Conservation (phyloP, 1,140 invertebrate genomes). For the Drosophila azteca region DNA sequence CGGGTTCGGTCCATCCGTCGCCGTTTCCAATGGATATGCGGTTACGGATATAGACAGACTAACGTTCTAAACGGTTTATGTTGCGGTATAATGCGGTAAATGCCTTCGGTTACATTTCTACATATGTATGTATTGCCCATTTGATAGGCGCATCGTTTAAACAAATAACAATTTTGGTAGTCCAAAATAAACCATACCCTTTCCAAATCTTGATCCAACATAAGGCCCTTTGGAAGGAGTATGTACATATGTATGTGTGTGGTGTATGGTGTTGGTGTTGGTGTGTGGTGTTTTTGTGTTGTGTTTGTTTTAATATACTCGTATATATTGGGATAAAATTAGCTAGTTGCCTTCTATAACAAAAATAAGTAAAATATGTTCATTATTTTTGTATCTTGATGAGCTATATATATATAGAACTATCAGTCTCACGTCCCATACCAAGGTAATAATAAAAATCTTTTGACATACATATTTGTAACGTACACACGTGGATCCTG, state of each 20-base stretch:
- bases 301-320: too few relatives aligned
- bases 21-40: conserved; percentile 6
- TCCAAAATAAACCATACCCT: conserved; percentile 17
- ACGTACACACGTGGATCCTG: conserved; percentile 32
- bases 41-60: neutral
- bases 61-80: conserved; percentile 10
- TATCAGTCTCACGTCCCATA: conserved; percentile 83
- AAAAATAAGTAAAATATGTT: conserved; percentile 59
- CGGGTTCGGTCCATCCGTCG: too few relatives aligned
- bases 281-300: neutral
- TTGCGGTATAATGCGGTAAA: conserved; percentile 20
- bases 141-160: conserved; percentile 37
- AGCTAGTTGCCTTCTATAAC: conserved; percentile 63
- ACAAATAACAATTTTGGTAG: conserved; percentile 23
- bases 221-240: conserved; percentile 1
- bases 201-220: neutral
- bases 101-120: conserved; percentile 28
- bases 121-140: conserved; percentile 21
- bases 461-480: conserved; percentile 40
- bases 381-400: conserved; percentile 48
- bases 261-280: neutral
- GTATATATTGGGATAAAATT: conserved; percentile 51
- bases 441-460: conserved; percentile 61
- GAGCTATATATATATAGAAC: conserved; percentile 80
- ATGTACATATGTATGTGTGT: neutral